Base-by-base conservation (phyloP, 1,140 invertebrate species). In the Trissolcus basalis region DNA sequence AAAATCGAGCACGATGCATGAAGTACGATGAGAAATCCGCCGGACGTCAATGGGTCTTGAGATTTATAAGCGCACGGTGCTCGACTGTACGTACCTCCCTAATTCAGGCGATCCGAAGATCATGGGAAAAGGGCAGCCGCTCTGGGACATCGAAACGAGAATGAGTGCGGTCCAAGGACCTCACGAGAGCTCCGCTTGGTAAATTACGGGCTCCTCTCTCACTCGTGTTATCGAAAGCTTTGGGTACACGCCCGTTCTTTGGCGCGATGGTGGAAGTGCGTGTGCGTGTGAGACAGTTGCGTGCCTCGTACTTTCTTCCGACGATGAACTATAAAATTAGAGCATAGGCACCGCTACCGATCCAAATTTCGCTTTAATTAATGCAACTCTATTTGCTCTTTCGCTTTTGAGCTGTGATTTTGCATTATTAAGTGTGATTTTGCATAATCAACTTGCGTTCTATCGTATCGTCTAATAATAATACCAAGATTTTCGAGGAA, bases 91-190 rank as follows among this genome's bases (percentile, higher is more conserved):
- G 67, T 75, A 79, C 71, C 77, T 78, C 67, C 67, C 77, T 78
- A 78, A 78, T 78, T 78, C 77, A 77, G 61, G 58, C 71, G 77
- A 79, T 76, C 59, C 63, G 72, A 70, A 77, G 78, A 79, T 79
- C 78, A 79, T 79, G 78, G 78, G 78, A 79, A 79, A 79, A 79
- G 78, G 78, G 73, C 78, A 79, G 78, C 73, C 78, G 78, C 69
- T 73, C 65, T 79, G 73, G 69, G 78, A 79, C 78, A 79, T 77
- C 73, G 73, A 77, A 70, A 77, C 78, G 69, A 73, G 61, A 79
- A 74, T 67, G 65, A 78, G 77, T 75, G 70, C 60, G 71, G 67
- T 71, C 68, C 77, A 74, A 75, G 77, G 67, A 75, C 77, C 77
- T 71, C 74, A 77, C 68, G 63, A 77, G 68, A 77, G 33, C 44